Evolutionary conservation across 2,113 vertebrate genomes (phyloP).

Genomic region (Cyprinodon variegatus): DNA sequence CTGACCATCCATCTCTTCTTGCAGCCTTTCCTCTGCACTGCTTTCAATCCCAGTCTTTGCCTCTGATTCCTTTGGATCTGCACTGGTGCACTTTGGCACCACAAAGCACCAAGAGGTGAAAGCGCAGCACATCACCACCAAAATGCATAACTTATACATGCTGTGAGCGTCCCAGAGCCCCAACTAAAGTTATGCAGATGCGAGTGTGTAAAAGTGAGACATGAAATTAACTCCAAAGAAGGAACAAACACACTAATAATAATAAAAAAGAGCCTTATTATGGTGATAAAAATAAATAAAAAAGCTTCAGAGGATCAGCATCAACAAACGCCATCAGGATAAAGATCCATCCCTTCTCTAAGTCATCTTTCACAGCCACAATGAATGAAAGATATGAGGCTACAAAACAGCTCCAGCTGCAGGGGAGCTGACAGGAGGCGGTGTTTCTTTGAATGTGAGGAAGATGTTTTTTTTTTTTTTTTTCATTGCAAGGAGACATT

Average conservation of each 20-base stretch:
- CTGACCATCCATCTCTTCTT: conserved; percentile 82
- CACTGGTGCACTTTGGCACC: conserved; percentile 36
- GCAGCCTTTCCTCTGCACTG: conserved; percentile 54
- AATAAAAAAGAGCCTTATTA: not conserved
- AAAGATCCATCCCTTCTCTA: conserved; percentile 4
- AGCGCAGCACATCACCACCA: conserved; percentile 53
- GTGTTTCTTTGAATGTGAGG: conserved; percentile 16
- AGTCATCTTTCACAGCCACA: conserved; percentile 18
- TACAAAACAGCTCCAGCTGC: conserved; percentile 37
- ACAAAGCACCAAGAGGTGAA: conserved; percentile 40
- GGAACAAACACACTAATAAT: not conserved
- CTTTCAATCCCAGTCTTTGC: conserved; percentile 14
- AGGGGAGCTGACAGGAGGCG: conserved; percentile 50
- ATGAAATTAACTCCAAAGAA: conserved; percentile 21
- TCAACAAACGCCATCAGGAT: conserved; percentile 7
- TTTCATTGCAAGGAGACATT: not conserved
- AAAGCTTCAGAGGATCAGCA: not conserved
- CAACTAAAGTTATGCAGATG: not conserved
- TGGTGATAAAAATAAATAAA: not conserved
- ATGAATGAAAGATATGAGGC: conserved; percentile 13
- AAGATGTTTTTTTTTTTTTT: not conserved
- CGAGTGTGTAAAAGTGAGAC: conserved; percentile 13
- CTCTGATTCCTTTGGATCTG: conserved; percentile 1
- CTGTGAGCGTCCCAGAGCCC: conserved; percentile 15
- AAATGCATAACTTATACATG: conserved; percentile 56